Evolutionary conservation across 2,113 vertebrate species (phyloP), one percentile per base, ranked within the genome.

Genomic region (Lagopus leucura): DNA sequence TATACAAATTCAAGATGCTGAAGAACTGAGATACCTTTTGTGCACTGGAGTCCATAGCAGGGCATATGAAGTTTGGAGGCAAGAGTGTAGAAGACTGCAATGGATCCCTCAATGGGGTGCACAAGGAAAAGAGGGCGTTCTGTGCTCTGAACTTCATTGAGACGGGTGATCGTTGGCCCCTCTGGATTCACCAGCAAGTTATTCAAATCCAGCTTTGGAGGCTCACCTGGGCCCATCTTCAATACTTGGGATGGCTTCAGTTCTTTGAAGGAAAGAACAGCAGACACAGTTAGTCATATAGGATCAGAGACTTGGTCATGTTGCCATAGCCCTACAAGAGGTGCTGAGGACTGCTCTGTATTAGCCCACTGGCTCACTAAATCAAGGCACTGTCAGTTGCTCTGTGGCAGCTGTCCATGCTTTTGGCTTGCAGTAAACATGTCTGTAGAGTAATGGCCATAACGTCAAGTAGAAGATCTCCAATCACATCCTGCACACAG

Each of bases 31-130:
- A 8, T 98, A 99, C 99, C 99, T 98, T 97, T 98, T 11, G 99
- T 99, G 96, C 99, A 99, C 97, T 99, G 99, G 38, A 99, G 95
- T 48, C 99, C 99, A 1, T 99, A 99, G 96, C 99, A 99, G 20
- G 99, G 99, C 69, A 99, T 50, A 6, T 97, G 98, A 43, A 99
- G 98, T 93, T 96, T 98, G 97, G 98, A 95, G 2, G 99, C 97
- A 3, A 99, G 98, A 6, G 95, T 98, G 82, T 92, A 89, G 96
- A 99, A 99, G 38, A 98, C 98, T 0, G 97, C n/a, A 58, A 96
- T 92, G 28, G 99, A 99, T 95, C 99, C 99, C 93, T 99, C 99
- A 4, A 99, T 99, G 45, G 99, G 98, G 78, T 99, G 99, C 64
- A 99, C 96, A 57, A 99, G 97, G 97, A 99, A 99, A 27, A 99